Conservation (phyloP, 2,113 vertebrate genomes). For the Pleuronectes platessa region DNA sequence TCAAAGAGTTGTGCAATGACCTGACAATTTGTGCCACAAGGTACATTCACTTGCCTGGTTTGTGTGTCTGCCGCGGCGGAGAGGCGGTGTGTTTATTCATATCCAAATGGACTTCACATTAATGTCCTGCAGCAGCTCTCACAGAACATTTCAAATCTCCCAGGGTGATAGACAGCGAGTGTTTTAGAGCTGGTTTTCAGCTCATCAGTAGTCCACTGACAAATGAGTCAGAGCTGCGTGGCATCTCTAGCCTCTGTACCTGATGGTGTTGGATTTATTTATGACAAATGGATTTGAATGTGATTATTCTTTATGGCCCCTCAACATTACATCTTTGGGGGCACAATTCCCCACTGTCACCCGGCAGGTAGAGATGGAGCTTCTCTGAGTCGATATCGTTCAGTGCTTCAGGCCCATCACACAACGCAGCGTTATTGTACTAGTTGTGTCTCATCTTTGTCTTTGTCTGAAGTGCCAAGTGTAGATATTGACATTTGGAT, state of each 20-base stretch:
- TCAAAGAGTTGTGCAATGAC: conserved; percentile 75
- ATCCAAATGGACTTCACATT: conserved; percentile 57
- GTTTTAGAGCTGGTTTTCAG: conserved; percentile 41
- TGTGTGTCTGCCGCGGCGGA: conserved; percentile 36
- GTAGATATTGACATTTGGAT: conserved; percentile 70
- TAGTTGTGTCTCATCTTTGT: conserved; percentile 61
- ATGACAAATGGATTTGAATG: conserved; percentile 46
- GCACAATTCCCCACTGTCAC: conserved; percentile 25
- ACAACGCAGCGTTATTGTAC: conserved; percentile 47
- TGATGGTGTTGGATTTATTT: conserved; percentile 44
- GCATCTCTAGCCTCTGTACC: conserved; percentile 53
- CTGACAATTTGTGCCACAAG: conserved; percentile 70
- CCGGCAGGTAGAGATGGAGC: conserved; percentile 43
- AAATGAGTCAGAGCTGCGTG: conserved; percentile 56
- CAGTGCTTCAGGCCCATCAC: conserved; percentile 48
- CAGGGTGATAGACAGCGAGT: conserved; percentile 36
- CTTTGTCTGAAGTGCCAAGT: conserved; percentile 66
- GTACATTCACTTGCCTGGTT: conserved; percentile 59
- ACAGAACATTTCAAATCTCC: conserved; percentile 55
- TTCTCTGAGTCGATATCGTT: conserved; percentile 54
- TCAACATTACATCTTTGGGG: conserved; percentile 51
- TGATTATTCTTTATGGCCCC: conserved; percentile 57
- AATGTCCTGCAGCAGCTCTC: conserved; percentile 53
- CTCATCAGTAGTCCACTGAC: conserved; percentile 56
- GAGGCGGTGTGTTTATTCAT: conserved; percentile 47